Evolutionary conservation across 2,113 vertebrate genomes (phyloP).

Genomic region (Oncorhynchus mykiss): DNA sequence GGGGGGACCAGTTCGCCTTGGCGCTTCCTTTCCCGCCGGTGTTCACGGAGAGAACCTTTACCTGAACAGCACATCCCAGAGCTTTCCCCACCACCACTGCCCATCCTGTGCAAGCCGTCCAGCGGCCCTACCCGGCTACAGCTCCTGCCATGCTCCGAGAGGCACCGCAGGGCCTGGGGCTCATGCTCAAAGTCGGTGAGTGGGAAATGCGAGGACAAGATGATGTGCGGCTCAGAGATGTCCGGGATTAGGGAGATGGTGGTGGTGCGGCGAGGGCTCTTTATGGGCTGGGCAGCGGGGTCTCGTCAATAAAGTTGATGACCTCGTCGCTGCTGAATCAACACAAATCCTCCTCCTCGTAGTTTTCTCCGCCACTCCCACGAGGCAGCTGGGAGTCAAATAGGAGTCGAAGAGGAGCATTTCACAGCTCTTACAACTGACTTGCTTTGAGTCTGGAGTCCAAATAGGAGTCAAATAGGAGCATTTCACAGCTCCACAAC

Average conservation of each 20-base stretch:
- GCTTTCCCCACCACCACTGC: constrained; percentile 28
- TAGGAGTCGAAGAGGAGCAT: constrained; percentile 51
- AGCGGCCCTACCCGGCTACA: constrained; percentile 46
- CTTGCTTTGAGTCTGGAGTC: too few relatives aligned
- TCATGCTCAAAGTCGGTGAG: constrained; percentile 84
- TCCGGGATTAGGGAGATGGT: constrained; percentile 77
- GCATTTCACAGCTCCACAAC: too few relatives aligned
- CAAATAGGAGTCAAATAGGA: too few relatives aligned
- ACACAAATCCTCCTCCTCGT: constrained; percentile 62
- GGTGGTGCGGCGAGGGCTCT: constrained; percentile 72
- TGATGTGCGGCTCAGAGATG: constrained; percentile 61
- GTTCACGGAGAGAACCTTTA: constrained; percentile 27
- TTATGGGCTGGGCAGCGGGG: constrained; percentile 77
- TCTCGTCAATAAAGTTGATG: constrained; percentile 81
- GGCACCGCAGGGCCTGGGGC: constrained; percentile 76
- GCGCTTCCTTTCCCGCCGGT: constrained; percentile 25
- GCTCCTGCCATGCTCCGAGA: constrained; percentile 64
- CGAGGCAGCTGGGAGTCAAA: constrained; percentile 54
- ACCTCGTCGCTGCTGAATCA: constrained; percentile 84
- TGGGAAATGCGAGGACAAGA: constrained; percentile 73
- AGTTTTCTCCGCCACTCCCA: constrained; percentile 62
- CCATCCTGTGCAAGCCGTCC: constrained; percentile 48
- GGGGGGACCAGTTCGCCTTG: constrained; percentile 26
- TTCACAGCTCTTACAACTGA: constrained; percentile 34
- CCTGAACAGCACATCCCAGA: constrained; percentile 36